Conservation (phyloP, 1,140 invertebrate species). For the Dreissena rostriformis region DNA sequence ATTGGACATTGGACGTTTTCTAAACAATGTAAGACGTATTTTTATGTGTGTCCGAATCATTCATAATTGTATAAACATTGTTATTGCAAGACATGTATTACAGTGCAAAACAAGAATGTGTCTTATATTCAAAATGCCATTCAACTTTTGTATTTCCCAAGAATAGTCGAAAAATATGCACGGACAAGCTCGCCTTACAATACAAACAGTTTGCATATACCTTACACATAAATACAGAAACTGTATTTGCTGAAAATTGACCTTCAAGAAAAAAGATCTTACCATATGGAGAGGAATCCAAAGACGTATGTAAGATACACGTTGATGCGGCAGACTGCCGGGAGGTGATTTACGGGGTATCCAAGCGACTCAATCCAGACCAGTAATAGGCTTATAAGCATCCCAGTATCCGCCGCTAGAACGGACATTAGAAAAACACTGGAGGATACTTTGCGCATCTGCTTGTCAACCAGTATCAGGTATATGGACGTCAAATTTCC, state of each 20-base stretch:
- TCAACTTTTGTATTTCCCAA: too few species aligned
- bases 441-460: slow-evolving; percentile 60
- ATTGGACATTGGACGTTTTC: too few species aligned
- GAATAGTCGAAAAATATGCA: too few species aligned
- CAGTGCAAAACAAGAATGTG: too few species aligned
- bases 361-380: slow-evolving; percentile 66
- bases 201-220: too few species aligned
- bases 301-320: slow-evolving; percentile 88
- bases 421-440: slow-evolving; percentile 67
- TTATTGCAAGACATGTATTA: too few species aligned
- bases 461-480: slow-evolving; percentile 53
- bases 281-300: slow-evolving; percentile 89
- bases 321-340: slow-evolving; percentile 85
- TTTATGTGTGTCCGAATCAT: too few species aligned
- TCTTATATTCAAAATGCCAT: too few species aligned
- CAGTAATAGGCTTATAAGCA: slow-evolving; percentile 59
- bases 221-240: too few species aligned
- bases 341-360: slow-evolving; percentile 53
- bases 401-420: slow-evolving; percentile 62
- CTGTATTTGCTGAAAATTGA: not conserved
- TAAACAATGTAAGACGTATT: too few species aligned
- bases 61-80: too few species aligned
- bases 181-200: too few species aligned
- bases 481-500: slow-evolving; percentile 61
- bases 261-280: not conserved